Evolutionary conservation across 1,140 invertebrate genomes (phyloP), one percentile per base, ranked within the genome.

Genomic region (Zaprionus capensis): DNA sequence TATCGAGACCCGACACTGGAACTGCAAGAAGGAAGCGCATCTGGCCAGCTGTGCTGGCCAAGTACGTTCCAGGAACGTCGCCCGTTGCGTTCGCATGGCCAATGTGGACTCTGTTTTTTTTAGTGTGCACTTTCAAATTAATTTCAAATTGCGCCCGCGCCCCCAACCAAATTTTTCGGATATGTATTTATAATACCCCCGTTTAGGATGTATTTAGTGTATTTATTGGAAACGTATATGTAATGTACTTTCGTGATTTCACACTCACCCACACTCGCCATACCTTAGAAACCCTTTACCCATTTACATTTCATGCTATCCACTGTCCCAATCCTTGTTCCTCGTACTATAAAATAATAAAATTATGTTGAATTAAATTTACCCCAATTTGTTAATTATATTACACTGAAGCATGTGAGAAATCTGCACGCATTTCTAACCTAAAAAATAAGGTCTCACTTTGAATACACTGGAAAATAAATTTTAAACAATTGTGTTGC

Each of bases 71-170:
- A 17, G 57, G 41, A 53, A 31, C 57, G 68, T 56, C 22, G 70
- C 70, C 70, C 57, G n/a, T 55, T 72, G 74, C 63, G 74, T 72
- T 76, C 44, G 59, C 71, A 74, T 78, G 76, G 71, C 65, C 64
- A 38, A 49, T 68, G 49, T 26, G 24, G 34, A 36, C 36, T 61
- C 28, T 22, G 24, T 71, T 4, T 34, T 34, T 31, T 34, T 36
- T 59, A 58, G 64, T 72, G 64, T 73, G 53, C 63, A 44, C n/a
- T 34, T 46, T 55, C 14, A 26, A 59, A 53, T 55, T 11, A 15
- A 38, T 38, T 38, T 14, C 36, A n/a, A 46, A 46, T 26, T 53
- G 49, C 49, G 49, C 49, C 1, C 17, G 14, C 26, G 36, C 31
- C 53, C 51, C 5, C 12, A 5, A 15, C 31, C n/a, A 36, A 53